Conservation (phyloP, 2,888 invertebrate genomes). For the Ichneumoninae sp. region DNA sequence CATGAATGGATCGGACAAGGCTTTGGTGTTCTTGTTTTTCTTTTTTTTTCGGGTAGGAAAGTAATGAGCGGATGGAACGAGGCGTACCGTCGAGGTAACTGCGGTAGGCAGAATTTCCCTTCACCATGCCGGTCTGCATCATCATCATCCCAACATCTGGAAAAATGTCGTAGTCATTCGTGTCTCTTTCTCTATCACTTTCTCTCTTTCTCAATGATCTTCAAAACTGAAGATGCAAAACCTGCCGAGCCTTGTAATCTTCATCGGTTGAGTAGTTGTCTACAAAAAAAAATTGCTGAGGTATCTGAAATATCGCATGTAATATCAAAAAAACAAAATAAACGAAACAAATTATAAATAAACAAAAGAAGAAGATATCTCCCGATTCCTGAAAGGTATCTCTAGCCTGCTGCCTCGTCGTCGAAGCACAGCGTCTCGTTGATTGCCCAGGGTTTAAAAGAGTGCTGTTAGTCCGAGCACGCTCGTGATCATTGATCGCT, state of each 20-base stretch:
- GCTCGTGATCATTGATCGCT: slow-evolving; percentile 21
- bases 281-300: slow-evolving; percentile 55
- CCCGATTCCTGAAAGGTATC: slow-evolving; percentile 22
- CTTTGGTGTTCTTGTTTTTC: slow-evolving; percentile 15
- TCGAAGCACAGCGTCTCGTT: slow-evolving; percentile 46
- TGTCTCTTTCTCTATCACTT: slow-evolving; percentile 39
- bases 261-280: slow-evolving; percentile 32
- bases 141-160: slow-evolving; percentile 98
- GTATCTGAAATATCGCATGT: slow-evolving; percentile 52
- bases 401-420: slow-evolving; percentile 33
- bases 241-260: slow-evolving; percentile 33
- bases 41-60: slow-evolving; percentile 49
- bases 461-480: slow-evolving; percentile 48
- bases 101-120: slow-evolving; percentile 92
- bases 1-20: slow-evolving; percentile 7
- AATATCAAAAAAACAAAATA: not conserved
- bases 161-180: slow-evolving; percentile 85
- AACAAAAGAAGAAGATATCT: slow-evolving; percentile 14
- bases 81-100: slow-evolving; percentile 93
- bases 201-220: slow-evolving; percentile 21
- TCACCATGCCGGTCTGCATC: slow-evolving; percentile 98
- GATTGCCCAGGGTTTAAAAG: slow-evolving; percentile 77
- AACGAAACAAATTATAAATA: slow-evolving; percentile 5
- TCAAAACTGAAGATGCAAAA: slow-evolving; percentile 16
- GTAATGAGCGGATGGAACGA: slow-evolving; percentile 78